These are phyloP conservation scores for Egretta garzetta DNA, from an alignment of 2,113 vertebrate species.

Conservation along the genomic window DNA sequence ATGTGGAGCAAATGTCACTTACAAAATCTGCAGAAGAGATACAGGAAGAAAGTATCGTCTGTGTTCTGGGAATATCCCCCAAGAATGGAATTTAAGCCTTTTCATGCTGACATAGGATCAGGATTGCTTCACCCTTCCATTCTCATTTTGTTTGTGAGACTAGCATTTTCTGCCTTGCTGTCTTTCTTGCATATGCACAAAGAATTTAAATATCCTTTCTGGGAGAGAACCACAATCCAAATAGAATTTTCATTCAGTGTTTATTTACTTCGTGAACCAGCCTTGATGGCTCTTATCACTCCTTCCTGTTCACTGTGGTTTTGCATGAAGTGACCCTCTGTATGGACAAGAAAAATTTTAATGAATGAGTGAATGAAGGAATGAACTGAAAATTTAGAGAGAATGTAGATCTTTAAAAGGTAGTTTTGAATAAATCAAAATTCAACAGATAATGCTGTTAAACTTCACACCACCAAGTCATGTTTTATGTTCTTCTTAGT, in stretches of 20 bases:
- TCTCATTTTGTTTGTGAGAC: neutral
- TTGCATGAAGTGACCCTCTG: neutral
- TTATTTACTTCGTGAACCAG: neutral
- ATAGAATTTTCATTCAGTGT: neutral
- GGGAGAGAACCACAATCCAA: neutral
- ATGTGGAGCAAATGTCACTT: neutral
- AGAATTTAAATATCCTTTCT: neutral
- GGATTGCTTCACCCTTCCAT: neutral
- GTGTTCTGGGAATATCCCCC: neutral
- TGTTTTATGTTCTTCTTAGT: slow-evolving; percentile 41
- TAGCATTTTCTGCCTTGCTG: neutral
- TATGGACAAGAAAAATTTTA: neutral
- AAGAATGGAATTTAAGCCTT: neutral
- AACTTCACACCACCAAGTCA: neutral
- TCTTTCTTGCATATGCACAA: neutral
- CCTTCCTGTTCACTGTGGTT: neutral
- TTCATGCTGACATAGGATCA: neutral
- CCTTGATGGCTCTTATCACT: neutral
- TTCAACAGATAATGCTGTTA: neutral
- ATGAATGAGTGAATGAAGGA: neutral
- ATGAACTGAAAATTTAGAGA: neutral
- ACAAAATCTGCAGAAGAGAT: neutral
- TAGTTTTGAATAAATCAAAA: neutral
- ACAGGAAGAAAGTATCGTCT: neutral
- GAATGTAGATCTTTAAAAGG: neutral